These are phyloP conservation scores for Hyperoplus immaculatus DNA, from an alignment of 2,797 vertebrate genomes.

Conservation along the genomic window DNA sequence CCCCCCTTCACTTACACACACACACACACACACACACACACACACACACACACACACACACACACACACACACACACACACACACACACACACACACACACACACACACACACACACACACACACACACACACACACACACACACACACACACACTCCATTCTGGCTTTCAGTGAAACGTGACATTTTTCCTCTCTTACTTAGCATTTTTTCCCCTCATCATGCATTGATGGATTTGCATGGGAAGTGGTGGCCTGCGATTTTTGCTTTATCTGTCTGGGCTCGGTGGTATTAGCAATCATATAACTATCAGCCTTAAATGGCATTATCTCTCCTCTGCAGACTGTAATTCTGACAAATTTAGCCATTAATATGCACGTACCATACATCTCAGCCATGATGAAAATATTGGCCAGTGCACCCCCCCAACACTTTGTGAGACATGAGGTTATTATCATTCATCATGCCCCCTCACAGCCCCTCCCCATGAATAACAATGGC, in stretches of 20 bases:
- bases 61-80: too few relatives aligned
- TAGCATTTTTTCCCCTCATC: constrained; percentile 22
- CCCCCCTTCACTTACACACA: not conserved
- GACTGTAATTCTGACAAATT: constrained; percentile 60
- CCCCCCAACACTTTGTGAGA: constrained; percentile 33
- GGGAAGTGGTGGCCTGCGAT: constrained; percentile 35
- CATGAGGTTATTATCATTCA: constrained; percentile 66
- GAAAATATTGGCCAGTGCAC: constrained; percentile 38
- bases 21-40: too few relatives aligned
- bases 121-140: too few relatives aligned
- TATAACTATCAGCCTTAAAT: constrained; percentile 59
- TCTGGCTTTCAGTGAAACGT: constrained; percentile 2
- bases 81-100: too few relatives aligned
- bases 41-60: too few relatives aligned
- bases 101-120: too few relatives aligned
- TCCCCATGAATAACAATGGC: constrained; percentile 69
- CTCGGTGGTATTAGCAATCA: constrained; percentile 35
- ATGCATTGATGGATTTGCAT: constrained; percentile 49
- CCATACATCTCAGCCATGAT: constrained; percentile 40
- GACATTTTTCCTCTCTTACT: constrained; percentile 10
- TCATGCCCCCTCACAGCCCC: constrained; percentile 46
- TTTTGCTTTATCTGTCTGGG: constrained; percentile 61
- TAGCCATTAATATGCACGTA: constrained; percentile 61
- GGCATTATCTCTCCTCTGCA: constrained; percentile 55
- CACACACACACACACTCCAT: not conserved